Conservation (phyloP, 1,140 invertebrate genomes). For the Nautilus pompilius region DNA sequence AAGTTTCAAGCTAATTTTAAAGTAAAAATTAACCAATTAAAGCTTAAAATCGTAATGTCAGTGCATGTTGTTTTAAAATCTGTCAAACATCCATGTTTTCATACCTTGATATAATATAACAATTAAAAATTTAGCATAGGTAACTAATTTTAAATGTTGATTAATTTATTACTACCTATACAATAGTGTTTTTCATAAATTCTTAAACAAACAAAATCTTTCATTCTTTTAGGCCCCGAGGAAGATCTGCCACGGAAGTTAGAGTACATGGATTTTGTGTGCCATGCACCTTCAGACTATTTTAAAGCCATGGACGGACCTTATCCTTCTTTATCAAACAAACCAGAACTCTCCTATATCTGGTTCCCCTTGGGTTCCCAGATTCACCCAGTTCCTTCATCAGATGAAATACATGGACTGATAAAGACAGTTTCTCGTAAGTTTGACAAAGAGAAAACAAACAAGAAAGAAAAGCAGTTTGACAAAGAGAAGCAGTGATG, state of each 20-base stretch:
- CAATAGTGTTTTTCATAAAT: no score
- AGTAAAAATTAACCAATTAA: no score
- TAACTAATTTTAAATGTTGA: not conserved
- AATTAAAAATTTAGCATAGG: not conserved
- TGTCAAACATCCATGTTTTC: no score
- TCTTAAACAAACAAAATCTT: no score
- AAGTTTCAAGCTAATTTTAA: no score
- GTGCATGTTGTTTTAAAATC: no score
- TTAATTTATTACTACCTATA: slow-evolving; percentile 28
- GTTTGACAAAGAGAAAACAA: not conserved
- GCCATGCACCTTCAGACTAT: slow-evolving; percentile 90
- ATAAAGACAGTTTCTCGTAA: not conserved
- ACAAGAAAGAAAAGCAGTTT: not conserved
- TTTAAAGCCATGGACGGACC: slow-evolving; percentile 74
- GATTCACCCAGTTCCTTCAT: slow-evolving; percentile 39
- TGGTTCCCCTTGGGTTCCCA: slow-evolving; percentile 53
- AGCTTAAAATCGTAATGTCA: no score
- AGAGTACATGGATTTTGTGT: slow-evolving; percentile 85
- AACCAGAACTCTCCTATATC: slow-evolving; percentile 53
- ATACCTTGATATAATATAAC: no score
- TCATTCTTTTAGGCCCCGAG: slow-evolving; percentile 84
- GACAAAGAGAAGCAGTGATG: slow-evolving; percentile 2
- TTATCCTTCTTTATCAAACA: slow-evolving; percentile 62
- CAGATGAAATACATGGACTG: slow-evolving; percentile 48
- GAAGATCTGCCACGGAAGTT: slow-evolving; percentile 85